Base-by-base conservation (phyloP, 2,888 invertebrate species). In the Polia nebulosa region DNA sequence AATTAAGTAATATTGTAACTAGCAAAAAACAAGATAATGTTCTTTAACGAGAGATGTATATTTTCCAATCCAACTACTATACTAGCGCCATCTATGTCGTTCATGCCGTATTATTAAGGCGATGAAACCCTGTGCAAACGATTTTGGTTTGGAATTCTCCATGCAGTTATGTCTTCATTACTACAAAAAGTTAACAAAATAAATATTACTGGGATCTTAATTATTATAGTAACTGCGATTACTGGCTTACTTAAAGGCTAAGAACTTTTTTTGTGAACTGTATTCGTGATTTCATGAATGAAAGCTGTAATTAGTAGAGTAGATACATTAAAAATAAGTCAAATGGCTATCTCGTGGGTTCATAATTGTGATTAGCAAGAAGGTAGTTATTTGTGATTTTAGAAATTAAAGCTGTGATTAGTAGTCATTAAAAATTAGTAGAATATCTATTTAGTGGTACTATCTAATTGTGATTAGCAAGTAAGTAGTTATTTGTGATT, bases 191-290 rank as follows among this genome's bases (percentile, higher is more conserved):
- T 45, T 63, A 69, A 69, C 47, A 61, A 67, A 47, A 67, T 67
- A 67, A 61, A 55, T 67, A 67, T 67, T 69, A 63, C 52, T 69
- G 63, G 45, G 63, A 69, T 69, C 69, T 69, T 52, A 63, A 61
- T 68, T 68, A 63, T 62, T 59, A 66, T 59, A 69, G 34, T 52
- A 69, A 69, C 66, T 66, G 53, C 53, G 60, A 66, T 66, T 66
- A 60, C 53, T 55, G 59, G 62, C 62, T 63, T 55, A 63, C 45
- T 55, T 63, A 63, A 20, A 57, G 41, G 27, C 20, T 57, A 57
- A 20, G 41, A 57, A 61, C 41, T 44, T 61, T 56, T 55, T 56
- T 55, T 57, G 39, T 49, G 56, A 49, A 57, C 49, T 49, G 57
- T 57, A 64, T 64, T 64, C 49, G 49, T 64, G 56, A 57, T 64